Percentiles rank a stretch among this genome's conserved stretches.
These are phyloP conservation scores for Melanargia galathea DNA, from an alignment of 2,888 invertebrate species.

Conservation along the genomic window DNA sequence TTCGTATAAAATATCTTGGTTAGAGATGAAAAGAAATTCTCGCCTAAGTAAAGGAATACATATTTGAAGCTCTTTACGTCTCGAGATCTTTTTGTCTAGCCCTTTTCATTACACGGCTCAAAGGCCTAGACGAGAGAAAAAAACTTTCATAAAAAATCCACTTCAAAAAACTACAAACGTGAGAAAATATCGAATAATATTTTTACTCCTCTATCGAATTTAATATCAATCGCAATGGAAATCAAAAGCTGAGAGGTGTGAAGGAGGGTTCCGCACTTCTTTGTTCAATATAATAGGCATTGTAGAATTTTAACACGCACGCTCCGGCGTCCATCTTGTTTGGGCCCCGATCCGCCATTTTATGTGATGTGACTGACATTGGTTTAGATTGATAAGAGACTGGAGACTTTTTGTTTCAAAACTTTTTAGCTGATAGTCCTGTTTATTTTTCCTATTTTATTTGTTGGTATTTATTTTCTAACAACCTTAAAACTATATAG, in stretches of 20 bases:
- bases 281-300: slow-evolving; percentile 62
- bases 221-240: slow-evolving; percentile 47
- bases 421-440: too few species aligned
- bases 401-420: background rate
- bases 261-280: slow-evolving; percentile 56
- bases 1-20: background rate
- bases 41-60: background rate
- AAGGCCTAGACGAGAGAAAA: slow-evolving; percentile 20
- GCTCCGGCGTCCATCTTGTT: slow-evolving; percentile 38
- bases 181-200: slow-evolving; percentile 23
- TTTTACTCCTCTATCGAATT: slow-evolving; percentile 24
- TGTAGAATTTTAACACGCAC: slow-evolving; percentile 58
- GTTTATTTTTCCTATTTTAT: too few species aligned
- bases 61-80: background rate
- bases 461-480: too few species aligned
- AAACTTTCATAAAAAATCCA: background rate
- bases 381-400: slow-evolving; percentile 1
- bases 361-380: slow-evolving; percentile 32
- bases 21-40: background rate
- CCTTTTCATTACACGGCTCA: slow-evolving; percentile 14
- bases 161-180: slow-evolving; percentile 16
- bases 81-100: slow-evolving; percentile 10
- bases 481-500: too few species aligned
- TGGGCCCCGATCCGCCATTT: slow-evolving; percentile 41
- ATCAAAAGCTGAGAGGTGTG: slow-evolving; percentile 60